A percentile compares a stretch with the other conserved stretches of the same genome.
Conservation (phyloP, 2,888 invertebrate species). For the Metallyticus violacea region DNA sequence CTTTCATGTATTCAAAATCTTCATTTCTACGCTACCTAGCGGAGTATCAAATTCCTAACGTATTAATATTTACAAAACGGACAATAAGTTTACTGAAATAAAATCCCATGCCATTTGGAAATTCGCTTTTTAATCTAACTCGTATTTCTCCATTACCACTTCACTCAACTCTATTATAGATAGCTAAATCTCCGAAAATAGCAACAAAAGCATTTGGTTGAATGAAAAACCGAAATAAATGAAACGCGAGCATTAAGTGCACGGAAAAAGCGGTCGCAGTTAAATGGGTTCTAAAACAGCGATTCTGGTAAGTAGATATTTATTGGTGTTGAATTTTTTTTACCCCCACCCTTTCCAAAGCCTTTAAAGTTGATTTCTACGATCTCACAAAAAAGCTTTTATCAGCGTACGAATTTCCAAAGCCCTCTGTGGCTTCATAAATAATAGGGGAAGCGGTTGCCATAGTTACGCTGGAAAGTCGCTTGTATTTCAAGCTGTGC, state of each 20-base stretch:
- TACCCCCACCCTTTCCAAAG: background rate
- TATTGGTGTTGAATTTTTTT: background rate
- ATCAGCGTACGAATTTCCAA: background rate
- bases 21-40: too few species aligned
- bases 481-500: background rate
- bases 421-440: background rate
- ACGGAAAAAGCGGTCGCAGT: background rate
- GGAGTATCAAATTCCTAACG: too few species aligned
- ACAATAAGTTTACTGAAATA: background rate
- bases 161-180: background rate
- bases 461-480: background rate
- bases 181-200: background rate
- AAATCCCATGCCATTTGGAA: background rate
- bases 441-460: background rate
- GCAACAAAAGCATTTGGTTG: background rate
- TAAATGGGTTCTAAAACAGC: too few species aligned
- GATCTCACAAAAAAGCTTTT: background rate
- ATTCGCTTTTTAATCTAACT: background rate
- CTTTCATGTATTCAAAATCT: too few species aligned
- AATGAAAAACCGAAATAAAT: background rate
- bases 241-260: background rate
- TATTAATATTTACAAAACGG: too few species aligned
- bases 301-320: background rate
- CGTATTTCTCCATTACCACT: background rate
- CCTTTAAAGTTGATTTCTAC: background rate